Evolutionary conservation across 2,888 invertebrate species (phyloP).

Genomic region (Drosophila mulleri): DNA sequence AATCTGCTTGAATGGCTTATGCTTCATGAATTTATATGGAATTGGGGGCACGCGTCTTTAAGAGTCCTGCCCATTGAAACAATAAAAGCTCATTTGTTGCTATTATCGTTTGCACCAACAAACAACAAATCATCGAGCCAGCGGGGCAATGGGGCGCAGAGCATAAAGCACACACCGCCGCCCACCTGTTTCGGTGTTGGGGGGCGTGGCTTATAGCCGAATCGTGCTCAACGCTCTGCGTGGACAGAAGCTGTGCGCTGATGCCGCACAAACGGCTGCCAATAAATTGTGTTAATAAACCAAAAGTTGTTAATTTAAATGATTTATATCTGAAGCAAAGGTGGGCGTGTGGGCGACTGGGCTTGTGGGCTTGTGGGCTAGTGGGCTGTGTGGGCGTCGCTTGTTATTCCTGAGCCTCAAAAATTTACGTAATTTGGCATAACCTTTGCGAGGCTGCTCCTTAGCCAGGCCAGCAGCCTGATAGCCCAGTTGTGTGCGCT

Average conservation of each 20-base stretch:
- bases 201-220: conserved; percentile 36
- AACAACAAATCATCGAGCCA: conserved; percentile 75
- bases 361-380: too few species aligned
- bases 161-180: conserved; percentile 14
- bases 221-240: conserved; percentile 60
- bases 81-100: conserved; percentile 82
- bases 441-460: conserved; percentile 59
- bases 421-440: conserved; percentile 80
- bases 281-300: conserved; percentile 84
- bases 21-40: conserved; percentile 81
- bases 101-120: conserved; percentile 79
- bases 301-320: conserved; percentile 84
- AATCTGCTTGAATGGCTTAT: conserved; percentile 76
- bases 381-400: conserved; percentile 27
- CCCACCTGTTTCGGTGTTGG: conserved; percentile 8
- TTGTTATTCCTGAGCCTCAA: conserved; percentile 73
- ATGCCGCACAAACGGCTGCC: conserved; percentile 80
- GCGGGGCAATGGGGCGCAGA: conserved; percentile 33
- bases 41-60: conserved; percentile 60
- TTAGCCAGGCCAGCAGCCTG: conserved; percentile 27
- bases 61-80: conserved; percentile 64
- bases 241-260: conserved; percentile 59
- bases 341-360: background rate
- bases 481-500: conserved; percentile 46
- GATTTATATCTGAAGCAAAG: conserved; percentile 76